Base-by-base conservation (phyloP, 1,140 invertebrate species). In the Euwallacea fornicatus region DNA sequence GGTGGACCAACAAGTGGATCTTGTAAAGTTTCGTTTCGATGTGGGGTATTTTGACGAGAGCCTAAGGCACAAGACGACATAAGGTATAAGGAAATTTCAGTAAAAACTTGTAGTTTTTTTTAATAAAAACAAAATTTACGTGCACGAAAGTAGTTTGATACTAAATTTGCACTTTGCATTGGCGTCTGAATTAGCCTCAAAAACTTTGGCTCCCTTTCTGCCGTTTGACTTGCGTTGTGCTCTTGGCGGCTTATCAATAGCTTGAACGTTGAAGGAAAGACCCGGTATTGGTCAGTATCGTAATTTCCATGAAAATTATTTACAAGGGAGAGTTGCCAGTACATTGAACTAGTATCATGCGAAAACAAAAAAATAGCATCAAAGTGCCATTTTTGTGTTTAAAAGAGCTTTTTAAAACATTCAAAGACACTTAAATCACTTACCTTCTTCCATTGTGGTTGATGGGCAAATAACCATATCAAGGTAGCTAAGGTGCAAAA, bases 401-500 rank as follows among this genome's bases (percentile, higher is more conserved):
- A 9, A 58, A 58, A 6, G n/a, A 21, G 10, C 10, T 58, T 2
- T 6, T 9, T 9, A 41, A 33, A 41, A 44, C 42, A 42, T 15
- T 21, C 21, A 66, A 50, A 66, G 7, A 66, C 10, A 11, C n/a
- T 53, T 16, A 33, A 63, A 63, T 11, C 21, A 63, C 59, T 42
- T 9, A 72, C 71, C 54, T 69, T 67, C 61, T 75, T 78, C 69
- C 76, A 78, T 66, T 74, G 43, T 0, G 73, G 21, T 47, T 74
- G 74, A 21, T 79, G 77, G 6, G 85, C 81, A 77, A 88, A 88
- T 11, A 89, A 78, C 87, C 87, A 90, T 41, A 89, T 77, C 13
- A 89, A 83, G 0, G 88, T 89, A 47, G 86, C 85, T 7, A 89
- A 76, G 13, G 85, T 84, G 66, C 86, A 84, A 66, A 88, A 88